These are phyloP conservation scores for Ptilodon capucinus DNA, from an alignment of 2,888 invertebrate species.

Conservation along the genomic window DNA sequence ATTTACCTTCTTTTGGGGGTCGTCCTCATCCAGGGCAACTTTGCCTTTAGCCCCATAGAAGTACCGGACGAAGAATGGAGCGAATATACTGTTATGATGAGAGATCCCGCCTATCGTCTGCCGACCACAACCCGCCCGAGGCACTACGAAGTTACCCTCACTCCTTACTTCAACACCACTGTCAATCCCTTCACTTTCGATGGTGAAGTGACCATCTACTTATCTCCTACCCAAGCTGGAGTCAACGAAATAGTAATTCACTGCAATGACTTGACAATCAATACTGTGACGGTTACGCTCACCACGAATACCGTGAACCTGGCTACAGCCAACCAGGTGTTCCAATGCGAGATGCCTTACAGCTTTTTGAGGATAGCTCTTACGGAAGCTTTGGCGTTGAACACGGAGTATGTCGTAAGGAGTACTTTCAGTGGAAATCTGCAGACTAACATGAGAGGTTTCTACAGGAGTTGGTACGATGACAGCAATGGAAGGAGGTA, in stretches of 20 bases:
- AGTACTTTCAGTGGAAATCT: constrained; percentile 87
- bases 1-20: constrained; percentile 47
- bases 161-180: constrained; percentile 67
- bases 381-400: constrained; percentile 21
- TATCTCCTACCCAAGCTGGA: constrained; percentile 32
- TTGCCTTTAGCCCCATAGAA: constrained; percentile 57
- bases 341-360: constrained; percentile 48
- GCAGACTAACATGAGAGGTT: constrained; percentile 88
- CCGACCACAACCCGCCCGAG: constrained; percentile 73
- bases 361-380: constrained; percentile 57
- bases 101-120: constrained; percentile 66
- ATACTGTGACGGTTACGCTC: constrained; percentile 58
- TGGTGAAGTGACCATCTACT: constrained; percentile 64
- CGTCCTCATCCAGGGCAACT: constrained; percentile 51
- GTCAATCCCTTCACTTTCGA: constrained; percentile 60
- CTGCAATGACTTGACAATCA: constrained; percentile 63
- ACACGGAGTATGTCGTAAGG: constrained; percentile 81
- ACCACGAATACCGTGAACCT: constrained; percentile 24
- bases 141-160: constrained; percentile 78
- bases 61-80: constrained; percentile 64
- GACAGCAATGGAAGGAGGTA: constrained; percentile 80
- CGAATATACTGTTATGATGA: constrained; percentile 45
- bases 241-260: constrained; percentile 61
- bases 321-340: constrained; percentile 31
- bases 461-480: constrained; percentile 90